phyloP scores from a whole-genome alignment of 2,797 vertebrate species.

The Syndactyla subalaris region DNA sequence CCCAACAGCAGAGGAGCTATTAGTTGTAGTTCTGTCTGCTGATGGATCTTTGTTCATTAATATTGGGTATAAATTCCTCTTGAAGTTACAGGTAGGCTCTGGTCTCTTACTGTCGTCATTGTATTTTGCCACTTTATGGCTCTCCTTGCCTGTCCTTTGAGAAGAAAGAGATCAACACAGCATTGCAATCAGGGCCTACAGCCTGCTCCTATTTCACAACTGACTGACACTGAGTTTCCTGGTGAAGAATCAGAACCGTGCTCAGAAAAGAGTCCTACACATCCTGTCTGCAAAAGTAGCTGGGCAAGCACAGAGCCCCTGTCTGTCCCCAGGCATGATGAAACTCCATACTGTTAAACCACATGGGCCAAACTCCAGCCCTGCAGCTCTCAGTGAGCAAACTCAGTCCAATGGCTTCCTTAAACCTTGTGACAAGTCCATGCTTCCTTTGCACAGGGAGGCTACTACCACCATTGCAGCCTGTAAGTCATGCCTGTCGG shows the following conservation, averaged over 20 bases:
- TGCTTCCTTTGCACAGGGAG: background rate
- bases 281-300: background rate
- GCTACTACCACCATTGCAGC: rapidly evolving
- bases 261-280: background rate
- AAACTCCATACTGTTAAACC: background rate
- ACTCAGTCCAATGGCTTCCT: background rate
- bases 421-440: background rate
- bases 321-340: background rate
- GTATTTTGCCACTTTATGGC: background rate
- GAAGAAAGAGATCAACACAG: background rate
- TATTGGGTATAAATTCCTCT: background rate
- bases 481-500: rapidly evolving
- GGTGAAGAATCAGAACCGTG: background rate
- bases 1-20: background rate
- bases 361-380: background rate
- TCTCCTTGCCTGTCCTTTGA: background rate
- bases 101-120: background rate
- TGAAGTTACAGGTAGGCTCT: background rate
- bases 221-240: background rate
- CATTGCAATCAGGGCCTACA: background rate
- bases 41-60: background rate
- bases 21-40: background rate
- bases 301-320: background rate
- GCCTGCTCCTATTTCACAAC: background rate
- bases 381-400: background rate